Conservation (phyloP, 2,113 vertebrate species). For the Coturnix japonica region DNA sequence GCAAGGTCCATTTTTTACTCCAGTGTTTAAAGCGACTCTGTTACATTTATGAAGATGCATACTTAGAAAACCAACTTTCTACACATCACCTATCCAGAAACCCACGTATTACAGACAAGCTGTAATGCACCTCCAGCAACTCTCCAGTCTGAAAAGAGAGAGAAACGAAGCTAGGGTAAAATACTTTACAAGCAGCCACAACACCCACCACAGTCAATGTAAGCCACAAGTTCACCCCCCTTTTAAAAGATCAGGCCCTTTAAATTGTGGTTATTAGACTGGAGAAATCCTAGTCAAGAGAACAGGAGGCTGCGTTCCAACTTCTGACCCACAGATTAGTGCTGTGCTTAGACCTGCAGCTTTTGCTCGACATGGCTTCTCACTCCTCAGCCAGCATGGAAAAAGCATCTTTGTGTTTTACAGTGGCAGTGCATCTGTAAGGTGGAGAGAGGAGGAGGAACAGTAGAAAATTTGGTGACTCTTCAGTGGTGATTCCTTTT, state of each 20-base stretch:
- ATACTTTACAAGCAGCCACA: background rate
- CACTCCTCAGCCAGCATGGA: background rate
- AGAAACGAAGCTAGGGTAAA: background rate
- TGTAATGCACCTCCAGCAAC: background rate
- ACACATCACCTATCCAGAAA: background rate
- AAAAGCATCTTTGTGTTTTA: background rate
- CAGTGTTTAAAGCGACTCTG: background rate
- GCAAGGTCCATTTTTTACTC: background rate
- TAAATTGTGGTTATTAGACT: background rate
- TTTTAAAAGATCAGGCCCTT: background rate
- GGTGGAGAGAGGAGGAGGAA: background rate
- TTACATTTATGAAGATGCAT: background rate
- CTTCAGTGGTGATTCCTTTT: background rate
- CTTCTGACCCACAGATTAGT: background rate
- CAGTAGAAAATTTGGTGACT: background rate
- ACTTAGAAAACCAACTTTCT: background rate
- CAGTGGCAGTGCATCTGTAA: background rate
- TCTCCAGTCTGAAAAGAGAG: background rate
- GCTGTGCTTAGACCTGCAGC: background rate
- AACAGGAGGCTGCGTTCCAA: background rate
- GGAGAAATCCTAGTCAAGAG: background rate
- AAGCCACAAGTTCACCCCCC: background rate
- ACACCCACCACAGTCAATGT: background rate
- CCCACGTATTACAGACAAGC: background rate
- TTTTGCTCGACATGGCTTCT: background rate